Conservation (phyloP, 2,797 vertebrate species). For the Crax fasciolata region DNA sequence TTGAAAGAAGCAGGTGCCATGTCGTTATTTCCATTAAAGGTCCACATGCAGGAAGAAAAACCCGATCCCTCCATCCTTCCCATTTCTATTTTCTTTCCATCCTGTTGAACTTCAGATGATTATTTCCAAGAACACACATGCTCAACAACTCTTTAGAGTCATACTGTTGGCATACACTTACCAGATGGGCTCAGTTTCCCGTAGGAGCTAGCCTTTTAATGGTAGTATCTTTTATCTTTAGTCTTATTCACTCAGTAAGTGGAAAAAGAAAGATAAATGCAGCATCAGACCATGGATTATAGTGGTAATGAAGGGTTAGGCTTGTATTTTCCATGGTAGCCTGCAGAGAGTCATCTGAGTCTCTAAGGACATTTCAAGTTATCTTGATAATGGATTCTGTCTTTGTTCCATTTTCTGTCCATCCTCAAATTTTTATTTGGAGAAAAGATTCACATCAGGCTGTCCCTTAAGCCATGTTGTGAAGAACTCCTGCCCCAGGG, state of each 20-base stretch:
- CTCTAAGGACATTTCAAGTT: constrained; percentile 43
- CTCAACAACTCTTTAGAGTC: neutral
- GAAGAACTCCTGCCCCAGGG: constrained; percentile 47
- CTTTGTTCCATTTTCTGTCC: constrained; percentile 19
- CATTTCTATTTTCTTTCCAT: neutral
- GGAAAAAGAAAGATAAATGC: constrained; percentile 22
- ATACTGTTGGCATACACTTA: neutral
- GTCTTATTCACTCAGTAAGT: neutral
- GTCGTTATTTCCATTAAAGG: neutral
- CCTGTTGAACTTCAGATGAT: neutral
- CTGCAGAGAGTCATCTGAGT: neutral
- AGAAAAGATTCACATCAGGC: constrained; percentile 4
- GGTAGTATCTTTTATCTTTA: neutral
- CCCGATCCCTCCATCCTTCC: neutral
- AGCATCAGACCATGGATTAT: neutral
- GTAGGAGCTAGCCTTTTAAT: neutral
- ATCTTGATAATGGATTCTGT: constrained; percentile 2
- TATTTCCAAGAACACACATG: neutral
- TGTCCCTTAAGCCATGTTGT: constrained; percentile 8
- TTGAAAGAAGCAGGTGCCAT: neutral
- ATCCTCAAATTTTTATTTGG: constrained; percentile 30
- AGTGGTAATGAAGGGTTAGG: neutral
- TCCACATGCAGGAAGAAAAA: neutral
- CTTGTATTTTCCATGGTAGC: constrained; percentile 17
- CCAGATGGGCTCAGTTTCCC: neutral